A percentile compares a stretch with the other conserved stretches of the same genome.
Evolutionary conservation across 2,888 invertebrate species (phyloP).

Genomic region (Diabrotica balteata): DNA sequence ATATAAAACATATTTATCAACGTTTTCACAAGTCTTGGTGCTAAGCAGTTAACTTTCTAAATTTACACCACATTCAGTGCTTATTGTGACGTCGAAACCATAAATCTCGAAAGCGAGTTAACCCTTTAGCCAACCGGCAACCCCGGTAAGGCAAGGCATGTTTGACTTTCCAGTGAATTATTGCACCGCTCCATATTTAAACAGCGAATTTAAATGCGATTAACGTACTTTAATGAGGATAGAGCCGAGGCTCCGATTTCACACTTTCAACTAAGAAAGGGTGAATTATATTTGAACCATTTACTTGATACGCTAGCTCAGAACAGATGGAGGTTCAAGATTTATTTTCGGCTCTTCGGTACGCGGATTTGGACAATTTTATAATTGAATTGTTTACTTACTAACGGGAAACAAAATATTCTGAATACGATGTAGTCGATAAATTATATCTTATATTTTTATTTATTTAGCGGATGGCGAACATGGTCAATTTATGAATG

Average conservation of each 20-base stretch:
- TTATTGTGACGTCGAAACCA: slow-evolving; percentile 52
- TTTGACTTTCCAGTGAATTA: slow-evolving; percentile 58
- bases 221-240: slow-evolving; percentile 57
- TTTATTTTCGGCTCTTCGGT: slow-evolving; percentile 12
- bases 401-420: too few relatives aligned
- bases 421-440: too few relatives aligned
- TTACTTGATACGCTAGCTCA: slow-evolving; percentile 23
- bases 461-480: too few relatives aligned
- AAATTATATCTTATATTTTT: too few relatives aligned
- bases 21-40: slow-evolving; percentile 17
- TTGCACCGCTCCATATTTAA: slow-evolving; percentile 51
- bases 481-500: too few relatives aligned
- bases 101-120: slow-evolving; percentile 56
- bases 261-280: slow-evolving; percentile 39
- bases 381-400: neutral
- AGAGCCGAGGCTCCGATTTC: slow-evolving; percentile 31
- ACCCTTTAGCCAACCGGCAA: slow-evolving; percentile 46
- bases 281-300: slow-evolving; percentile 40
- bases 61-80: slow-evolving; percentile 53
- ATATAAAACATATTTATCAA: slow-evolving; percentile 14
- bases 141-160: slow-evolving; percentile 36
- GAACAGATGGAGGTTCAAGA: slow-evolving; percentile 29
- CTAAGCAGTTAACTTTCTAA: slow-evolving; percentile 33
- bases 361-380: slow-evolving; percentile 6
- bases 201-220: slow-evolving; percentile 58